Conservation (phyloP, 1,140 invertebrate species). For the Onthophagus taurus region DNA sequence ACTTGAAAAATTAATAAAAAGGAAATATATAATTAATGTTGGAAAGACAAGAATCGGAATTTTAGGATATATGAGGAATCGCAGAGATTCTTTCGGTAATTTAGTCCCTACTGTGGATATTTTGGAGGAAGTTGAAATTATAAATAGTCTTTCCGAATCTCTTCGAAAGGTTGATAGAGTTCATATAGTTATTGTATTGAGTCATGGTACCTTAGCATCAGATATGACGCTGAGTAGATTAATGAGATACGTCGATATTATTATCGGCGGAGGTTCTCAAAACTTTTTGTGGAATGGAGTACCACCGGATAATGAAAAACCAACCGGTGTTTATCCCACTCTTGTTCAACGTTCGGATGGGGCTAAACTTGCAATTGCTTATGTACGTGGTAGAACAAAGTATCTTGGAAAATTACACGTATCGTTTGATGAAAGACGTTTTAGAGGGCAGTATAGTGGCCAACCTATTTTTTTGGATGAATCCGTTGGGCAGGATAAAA, state of each 20-base stretch:
- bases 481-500: conserved; percentile 52
- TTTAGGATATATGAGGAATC: conserved; percentile 85
- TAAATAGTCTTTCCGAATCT: conserved; percentile 55
- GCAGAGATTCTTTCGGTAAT: no score
- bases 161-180: conserved; percentile 57
- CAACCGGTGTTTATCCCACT: conserved; percentile 66
- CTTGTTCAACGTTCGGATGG: conserved; percentile 63
- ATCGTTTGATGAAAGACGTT: conserved; percentile 62
- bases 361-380: conserved; percentile 83
- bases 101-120: conserved; percentile 64
- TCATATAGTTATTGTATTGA: conserved; percentile 79
- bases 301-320: conserved; percentile 56
- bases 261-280: conserved; percentile 76
- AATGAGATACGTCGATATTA: conserved; percentile 73
- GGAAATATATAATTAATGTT: conserved; percentile 57
- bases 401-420: conserved; percentile 74
- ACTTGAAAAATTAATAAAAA: conserved; percentile 44
- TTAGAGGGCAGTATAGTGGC: conserved; percentile 58
- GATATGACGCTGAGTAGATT: conserved; percentile 70
- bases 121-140: conserved; percentile 65
- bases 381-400: conserved; percentile 87
- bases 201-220: conserved; percentile 70
- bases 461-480: conserved; percentile 71
- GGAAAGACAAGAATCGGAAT: conserved; percentile 64
- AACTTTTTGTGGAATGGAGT: conserved; percentile 75